Evolutionary conservation across 2,888 invertebrate genomes (phyloP).

Genomic region (Ariolimax columbianus): DNA sequence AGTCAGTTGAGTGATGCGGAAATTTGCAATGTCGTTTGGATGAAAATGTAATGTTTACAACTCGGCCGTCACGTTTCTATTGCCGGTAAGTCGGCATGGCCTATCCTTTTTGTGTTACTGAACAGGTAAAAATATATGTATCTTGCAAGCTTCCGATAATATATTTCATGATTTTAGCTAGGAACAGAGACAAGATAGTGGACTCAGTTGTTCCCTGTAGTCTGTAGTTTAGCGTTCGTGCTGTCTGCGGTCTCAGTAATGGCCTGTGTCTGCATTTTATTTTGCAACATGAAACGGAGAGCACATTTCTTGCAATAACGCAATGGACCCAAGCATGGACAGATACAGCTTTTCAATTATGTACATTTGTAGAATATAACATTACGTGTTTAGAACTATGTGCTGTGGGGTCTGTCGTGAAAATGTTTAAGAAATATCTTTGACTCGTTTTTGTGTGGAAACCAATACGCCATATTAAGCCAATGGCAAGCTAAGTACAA

Average conservation of each 20-base stretch:
- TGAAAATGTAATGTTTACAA: constrained; percentile 22
- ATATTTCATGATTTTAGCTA: not conserved
- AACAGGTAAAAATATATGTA: not conserved
- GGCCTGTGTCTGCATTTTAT: not conserved
- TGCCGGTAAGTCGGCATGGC: not conserved
- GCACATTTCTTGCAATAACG: not conserved
- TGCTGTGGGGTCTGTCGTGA: not conserved
- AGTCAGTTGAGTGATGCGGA: constrained; percentile 1
- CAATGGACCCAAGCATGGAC: not conserved
- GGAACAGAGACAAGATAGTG: not conserved
- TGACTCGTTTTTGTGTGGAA: constrained; percentile 10
- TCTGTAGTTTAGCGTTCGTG: not conserved
- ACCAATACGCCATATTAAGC: not conserved
- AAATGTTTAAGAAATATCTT: not conserved
- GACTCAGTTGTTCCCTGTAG: not conserved
- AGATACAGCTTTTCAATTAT: not conserved
- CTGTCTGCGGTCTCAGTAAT: constrained; percentile 5
- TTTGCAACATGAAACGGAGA: not conserved
- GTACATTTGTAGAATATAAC: not conserved
- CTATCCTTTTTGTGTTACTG: not conserved
- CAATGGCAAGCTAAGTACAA: not conserved
- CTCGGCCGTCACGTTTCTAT: not conserved
- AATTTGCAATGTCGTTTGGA: constrained; percentile 28
- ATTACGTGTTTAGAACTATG: not conserved
- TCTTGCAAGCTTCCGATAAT: not conserved